Base-by-base conservation (phyloP, 2,888 invertebrate genomes). In the Drosophila aldrichi region DNA sequence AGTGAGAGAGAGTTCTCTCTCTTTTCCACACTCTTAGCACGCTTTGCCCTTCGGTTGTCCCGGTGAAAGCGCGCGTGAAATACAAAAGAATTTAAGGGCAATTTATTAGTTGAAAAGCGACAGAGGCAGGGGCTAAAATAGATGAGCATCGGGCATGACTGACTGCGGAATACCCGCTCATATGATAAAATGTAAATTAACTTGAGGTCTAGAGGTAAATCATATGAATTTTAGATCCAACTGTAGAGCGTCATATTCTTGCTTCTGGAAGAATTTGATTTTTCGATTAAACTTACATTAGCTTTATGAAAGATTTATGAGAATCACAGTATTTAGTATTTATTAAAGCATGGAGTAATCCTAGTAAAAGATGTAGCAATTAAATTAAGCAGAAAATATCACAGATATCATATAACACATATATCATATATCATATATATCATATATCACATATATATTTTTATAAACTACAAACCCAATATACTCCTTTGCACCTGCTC, bases 51-150 rank as follows among this genome's bases (percentile, higher is more conserved):
- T 6, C 22, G 77, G 77, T 82, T 77, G 77, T 76, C 77, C 74
- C 72, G 80, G 88, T 77, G 88, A 83, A 85, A 74, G 72, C 77
- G 88, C 88, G 84, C 80, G 79, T 83, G 81, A 83, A 86, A 87
- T 72, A 81, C 87, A 90, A 89, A 89, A 75, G 89, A 79, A 87
- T 81, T 87, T 79, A 70, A 57, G 71, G 73, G 69, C 89, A 89
- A 90, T 90, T 90, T 90, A 87, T 87, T 90, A 82, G 80, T 77
- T 79, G 69, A 77, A 78, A 79, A 82, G 48, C 29, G 16, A 25
- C 25, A 12, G 44, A 7, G 71, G 54, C 22, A 43, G 52, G 55
- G 62, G 65, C 52, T 54, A 29, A 59, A 56, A 34, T n/a, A 63
- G 38, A 36, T 46, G 29, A 25, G 40, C 62, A 36, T 8, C 1